These are phyloP conservation scores for Urocolius indicus DNA, from an alignment of 2,113 vertebrate genomes.

Conservation along the genomic window DNA sequence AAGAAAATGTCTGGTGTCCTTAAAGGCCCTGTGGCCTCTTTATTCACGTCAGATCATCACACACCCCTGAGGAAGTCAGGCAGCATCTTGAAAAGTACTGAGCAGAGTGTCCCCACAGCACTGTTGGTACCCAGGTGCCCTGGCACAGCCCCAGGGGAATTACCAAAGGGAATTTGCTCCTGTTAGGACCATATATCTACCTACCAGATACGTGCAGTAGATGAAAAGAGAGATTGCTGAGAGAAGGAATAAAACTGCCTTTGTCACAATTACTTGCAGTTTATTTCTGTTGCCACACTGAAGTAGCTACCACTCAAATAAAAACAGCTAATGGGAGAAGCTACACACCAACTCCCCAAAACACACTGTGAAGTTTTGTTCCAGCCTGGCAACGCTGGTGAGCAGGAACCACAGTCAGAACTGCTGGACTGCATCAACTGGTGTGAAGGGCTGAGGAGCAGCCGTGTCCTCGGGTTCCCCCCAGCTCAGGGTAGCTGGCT, in stretches of 20 bases:
- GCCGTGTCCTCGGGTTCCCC: background rate
- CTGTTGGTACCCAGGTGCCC: background rate
- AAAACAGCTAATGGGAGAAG: background rate
- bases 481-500: background rate
- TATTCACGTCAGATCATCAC: background rate
- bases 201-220: background rate
- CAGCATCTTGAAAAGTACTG: background rate
- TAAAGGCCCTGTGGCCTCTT: background rate
- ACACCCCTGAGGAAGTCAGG: background rate
- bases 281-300: background rate
- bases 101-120: background rate
- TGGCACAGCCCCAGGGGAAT: background rate
- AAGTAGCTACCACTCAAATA: background rate
- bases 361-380: rapidly evolving
- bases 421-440: rapidly evolving
- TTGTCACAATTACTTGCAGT: background rate
- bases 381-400: background rate
- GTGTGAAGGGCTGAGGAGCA: rapidly evolving
- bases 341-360: too few species aligned
- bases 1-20: background rate
- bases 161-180: background rate
- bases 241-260: background rate
- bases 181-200: background rate
- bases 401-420: rapidly evolving
- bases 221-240: background rate